A percentile compares a stretch with the other conserved stretches of the same genome.
These are phyloP conservation scores for Perca schrenkii DNA, from an alignment of 2,113 vertebrate species.

Conservation along the genomic window DNA sequence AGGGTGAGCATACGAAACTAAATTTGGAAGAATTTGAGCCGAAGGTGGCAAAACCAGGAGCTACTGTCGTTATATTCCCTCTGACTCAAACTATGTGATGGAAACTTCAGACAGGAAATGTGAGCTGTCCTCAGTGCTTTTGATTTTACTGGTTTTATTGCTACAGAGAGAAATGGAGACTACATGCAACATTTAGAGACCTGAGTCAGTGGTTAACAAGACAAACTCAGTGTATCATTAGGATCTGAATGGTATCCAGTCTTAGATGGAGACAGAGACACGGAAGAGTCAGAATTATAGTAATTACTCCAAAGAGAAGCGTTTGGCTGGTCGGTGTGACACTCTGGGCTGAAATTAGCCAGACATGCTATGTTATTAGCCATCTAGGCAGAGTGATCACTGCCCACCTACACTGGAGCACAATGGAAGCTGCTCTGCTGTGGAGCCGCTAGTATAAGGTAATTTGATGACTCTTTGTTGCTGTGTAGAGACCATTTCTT, in stretches of 20 bases:
- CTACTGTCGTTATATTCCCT: no score
- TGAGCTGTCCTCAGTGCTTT: background rate
- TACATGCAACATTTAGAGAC: background rate
- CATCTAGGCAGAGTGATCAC: background rate
- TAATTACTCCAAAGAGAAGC: conserved; percentile 65
- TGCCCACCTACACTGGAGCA: conserved; percentile 14
- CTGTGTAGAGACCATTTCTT: background rate
- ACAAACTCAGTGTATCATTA: conserved; percentile 4
- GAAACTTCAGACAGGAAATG: background rate
- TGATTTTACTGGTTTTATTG: background rate
- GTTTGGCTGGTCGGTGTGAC: conserved; percentile 32
- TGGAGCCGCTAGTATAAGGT: background rate
- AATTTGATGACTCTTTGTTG: background rate
- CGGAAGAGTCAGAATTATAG: conserved; percentile 57
- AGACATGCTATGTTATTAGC: conserved; percentile 32
- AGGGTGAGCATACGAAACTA: background rate
- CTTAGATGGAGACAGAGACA: background rate
- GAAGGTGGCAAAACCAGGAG: background rate
- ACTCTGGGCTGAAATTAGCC: conserved; percentile 55
- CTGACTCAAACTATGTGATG: no score
- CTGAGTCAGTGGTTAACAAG: background rate
- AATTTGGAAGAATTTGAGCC: background rate
- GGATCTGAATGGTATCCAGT: background rate
- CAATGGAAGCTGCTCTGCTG: background rate
- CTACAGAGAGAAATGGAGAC: background rate